phyloP scores from a whole-genome alignment of 2,113 vertebrate species.

The Leptocoma aspasia region DNA sequence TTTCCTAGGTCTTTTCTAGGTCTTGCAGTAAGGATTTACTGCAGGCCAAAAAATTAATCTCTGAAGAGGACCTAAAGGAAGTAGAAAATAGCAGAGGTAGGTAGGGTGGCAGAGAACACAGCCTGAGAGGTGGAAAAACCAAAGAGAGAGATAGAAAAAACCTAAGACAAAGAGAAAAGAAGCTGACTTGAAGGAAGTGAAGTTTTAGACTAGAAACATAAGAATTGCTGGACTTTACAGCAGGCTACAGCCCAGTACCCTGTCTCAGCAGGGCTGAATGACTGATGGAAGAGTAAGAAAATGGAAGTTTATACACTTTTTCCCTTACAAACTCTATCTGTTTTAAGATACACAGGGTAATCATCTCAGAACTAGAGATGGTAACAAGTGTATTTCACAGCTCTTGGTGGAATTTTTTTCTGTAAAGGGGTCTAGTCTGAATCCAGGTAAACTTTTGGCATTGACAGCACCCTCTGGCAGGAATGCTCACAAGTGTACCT shows the following conservation, averaged over 20 bases:
- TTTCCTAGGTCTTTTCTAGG: not conserved
- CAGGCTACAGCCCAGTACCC: not conserved
- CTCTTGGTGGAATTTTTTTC: not conserved
- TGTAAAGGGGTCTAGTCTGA: rapidly evolving
- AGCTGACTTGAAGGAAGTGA: not conserved
- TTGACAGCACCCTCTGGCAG: not conserved
- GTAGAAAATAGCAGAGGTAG: not conserved
- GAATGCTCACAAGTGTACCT: not conserved
- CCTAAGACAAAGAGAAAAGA: not conserved
- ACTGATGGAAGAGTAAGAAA: not conserved
- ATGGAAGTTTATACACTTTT: rapidly evolving
- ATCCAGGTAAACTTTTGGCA: not conserved
- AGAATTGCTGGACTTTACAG: not conserved
- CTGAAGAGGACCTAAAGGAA: not conserved
- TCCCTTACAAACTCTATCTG: not conserved
- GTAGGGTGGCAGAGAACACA: not conserved
- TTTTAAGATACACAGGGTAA: not conserved
- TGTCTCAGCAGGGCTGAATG: not conserved
- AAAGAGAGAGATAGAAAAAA: not conserved
- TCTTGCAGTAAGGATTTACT: not conserved
- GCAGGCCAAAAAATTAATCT: not conserved
- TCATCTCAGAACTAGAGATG: not conserved
- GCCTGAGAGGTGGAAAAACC: not conserved
- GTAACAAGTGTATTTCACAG: not conserved
- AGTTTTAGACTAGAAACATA: not conserved